phyloP scores from a whole-genome alignment of 1,140 invertebrate genomes.

The Eumeta japonica region DNA sequence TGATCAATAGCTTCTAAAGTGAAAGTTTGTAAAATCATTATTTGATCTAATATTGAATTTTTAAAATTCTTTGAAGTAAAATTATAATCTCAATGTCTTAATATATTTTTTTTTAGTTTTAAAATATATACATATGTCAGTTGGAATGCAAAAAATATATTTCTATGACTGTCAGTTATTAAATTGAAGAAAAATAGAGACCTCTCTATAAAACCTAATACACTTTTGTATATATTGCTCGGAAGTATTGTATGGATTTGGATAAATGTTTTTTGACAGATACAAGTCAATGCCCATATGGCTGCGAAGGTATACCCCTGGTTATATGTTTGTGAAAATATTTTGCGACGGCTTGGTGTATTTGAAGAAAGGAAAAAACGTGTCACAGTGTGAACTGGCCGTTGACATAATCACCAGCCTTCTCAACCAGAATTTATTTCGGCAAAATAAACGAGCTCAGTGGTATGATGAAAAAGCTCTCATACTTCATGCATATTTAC shows the following conservation, averaged over 20 bases:
- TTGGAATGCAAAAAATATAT: too few species aligned
- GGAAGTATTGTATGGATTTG: too few species aligned
- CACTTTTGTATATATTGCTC: too few species aligned
- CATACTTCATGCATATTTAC: constrained; percentile 33
- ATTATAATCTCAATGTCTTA: too few species aligned
- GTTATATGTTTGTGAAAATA: constrained; percentile 29
- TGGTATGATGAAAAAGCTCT: constrained; percentile 47
- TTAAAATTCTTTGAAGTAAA: too few species aligned
- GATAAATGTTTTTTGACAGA: constrained; percentile 19
- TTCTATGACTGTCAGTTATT: too few species aligned
- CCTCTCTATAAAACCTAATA: too few species aligned
- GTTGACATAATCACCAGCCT: constrained; percentile 27
- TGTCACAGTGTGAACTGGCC: constrained; percentile 15
- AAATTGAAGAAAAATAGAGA: constrained; percentile 4
- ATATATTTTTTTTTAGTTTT: too few species aligned
- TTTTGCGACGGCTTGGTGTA: constrained; percentile 29
- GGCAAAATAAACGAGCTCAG: constrained; percentile 31
- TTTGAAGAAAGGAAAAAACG: constrained; percentile 23
- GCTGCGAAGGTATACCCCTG: constrained; percentile 33
- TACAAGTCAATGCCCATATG: constrained; percentile 26
- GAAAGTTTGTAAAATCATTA: too few species aligned
- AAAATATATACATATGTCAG: too few species aligned
- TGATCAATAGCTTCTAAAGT: too few species aligned
- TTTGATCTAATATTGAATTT: too few species aligned
- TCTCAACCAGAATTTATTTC: constrained; percentile 27